Percentiles rank a stretch among this genome's conserved stretches.
These are phyloP conservation scores for Phrynocephalus forsythii DNA, from an alignment of 2,797 vertebrate species.

Conservation along the genomic window DNA sequence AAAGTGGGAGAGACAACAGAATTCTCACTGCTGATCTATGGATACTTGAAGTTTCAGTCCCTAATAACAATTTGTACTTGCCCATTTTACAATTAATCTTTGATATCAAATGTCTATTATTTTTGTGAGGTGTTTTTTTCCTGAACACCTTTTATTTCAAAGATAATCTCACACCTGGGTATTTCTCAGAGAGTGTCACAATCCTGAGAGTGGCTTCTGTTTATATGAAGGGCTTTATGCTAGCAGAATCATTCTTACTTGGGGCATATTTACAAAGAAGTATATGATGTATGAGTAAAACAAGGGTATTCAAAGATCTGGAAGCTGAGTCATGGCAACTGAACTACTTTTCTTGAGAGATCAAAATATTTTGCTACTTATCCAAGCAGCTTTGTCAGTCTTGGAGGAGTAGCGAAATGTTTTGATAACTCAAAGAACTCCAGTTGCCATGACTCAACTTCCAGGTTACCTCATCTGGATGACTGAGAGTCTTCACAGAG, in stretches of 20 bases:
- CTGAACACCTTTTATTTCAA: conserved; percentile 12
- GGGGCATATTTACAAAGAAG: not conserved
- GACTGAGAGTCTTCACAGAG: too few relatives aligned
- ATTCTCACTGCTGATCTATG: accelerated
- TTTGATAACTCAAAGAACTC: too few relatives aligned
- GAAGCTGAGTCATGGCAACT: too few relatives aligned
- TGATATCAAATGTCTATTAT: not conserved
- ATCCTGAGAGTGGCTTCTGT: not conserved
- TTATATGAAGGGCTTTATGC: not conserved
- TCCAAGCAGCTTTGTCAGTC: too few relatives aligned
- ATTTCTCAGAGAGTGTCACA: not conserved
- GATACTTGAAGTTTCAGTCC: conserved; percentile 8
- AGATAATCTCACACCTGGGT: not conserved
- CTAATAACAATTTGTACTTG: not conserved
- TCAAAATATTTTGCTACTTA: too few relatives aligned
- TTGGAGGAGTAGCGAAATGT: too few relatives aligned
- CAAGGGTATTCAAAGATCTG: not conserved
- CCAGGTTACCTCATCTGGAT: too few relatives aligned
- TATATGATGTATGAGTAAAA: not conserved
- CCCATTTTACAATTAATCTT: not conserved
- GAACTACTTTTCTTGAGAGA: too few relatives aligned
- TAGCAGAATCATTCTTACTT: not conserved
- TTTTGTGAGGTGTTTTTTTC: not conserved
- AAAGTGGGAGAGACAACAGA: not conserved
- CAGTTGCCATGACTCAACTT: too few relatives aligned